Conservation (phyloP, 2,113 vertebrate genomes). For the Oncorhynchus tshawytscha region DNA sequence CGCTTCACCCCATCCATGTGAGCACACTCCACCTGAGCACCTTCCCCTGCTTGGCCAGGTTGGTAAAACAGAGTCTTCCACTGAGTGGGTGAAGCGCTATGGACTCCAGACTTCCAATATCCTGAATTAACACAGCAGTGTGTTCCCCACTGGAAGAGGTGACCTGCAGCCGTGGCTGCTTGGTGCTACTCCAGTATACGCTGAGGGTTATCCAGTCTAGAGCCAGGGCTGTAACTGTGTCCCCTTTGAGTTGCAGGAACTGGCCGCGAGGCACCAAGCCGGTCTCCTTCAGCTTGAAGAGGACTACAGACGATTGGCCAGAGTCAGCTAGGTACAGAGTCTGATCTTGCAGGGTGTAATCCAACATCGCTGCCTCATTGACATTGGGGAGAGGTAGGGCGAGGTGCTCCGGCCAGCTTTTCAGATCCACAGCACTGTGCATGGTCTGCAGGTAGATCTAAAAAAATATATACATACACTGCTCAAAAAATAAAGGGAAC, state of each 20-base stretch:
- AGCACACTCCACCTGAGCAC: conserved; percentile 73
- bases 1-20: conserved; percentile 79
- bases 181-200: conserved; percentile 83
- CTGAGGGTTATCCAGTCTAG: conserved; percentile 86
- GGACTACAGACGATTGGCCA: conserved; percentile 61
- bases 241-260: conserved; percentile 67
- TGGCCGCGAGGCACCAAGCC: conserved; percentile 61
- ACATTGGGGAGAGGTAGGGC: conserved; percentile 74
- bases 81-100: conserved; percentile 76
- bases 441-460: conserved; percentile 83
- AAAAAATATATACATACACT: neutral
- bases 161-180: conserved; percentile 70
- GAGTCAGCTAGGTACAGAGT: conserved; percentile 77
- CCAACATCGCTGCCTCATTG: conserved; percentile 72
- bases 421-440: conserved; percentile 39
- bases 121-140: conserved; percentile 66
- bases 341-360: conserved; percentile 74
- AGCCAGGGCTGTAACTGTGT: conserved; percentile 73
- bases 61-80: conserved; percentile 79
- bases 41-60: conserved; percentile 33
- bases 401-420: conserved; percentile 71
- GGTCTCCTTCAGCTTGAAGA: conserved; percentile 72
- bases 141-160: conserved; percentile 64
- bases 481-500: too few species aligned
- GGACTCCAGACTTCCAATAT: conserved; percentile 61